These are phyloP conservation scores for Pseudachorutes palmiensis DNA, from an alignment of 1,140 invertebrate species.

Conservation along the genomic window DNA sequence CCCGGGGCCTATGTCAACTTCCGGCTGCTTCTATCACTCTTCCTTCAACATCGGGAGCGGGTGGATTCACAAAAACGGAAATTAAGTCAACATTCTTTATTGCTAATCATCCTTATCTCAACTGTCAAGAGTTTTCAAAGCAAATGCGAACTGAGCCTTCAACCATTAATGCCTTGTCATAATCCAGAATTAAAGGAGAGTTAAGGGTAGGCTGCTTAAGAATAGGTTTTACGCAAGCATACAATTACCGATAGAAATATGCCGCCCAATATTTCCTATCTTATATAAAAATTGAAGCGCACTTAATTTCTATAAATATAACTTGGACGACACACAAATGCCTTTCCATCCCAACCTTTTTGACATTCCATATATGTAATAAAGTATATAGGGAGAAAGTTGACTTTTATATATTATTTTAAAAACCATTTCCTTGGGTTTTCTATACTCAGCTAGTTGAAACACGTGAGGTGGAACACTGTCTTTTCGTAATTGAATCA, in stretches of 20 bases:
- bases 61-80: slow-evolving; percentile 12
- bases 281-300: neutral
- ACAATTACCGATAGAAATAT: neutral
- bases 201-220: neutral
- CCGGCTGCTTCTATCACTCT: slow-evolving; percentile 11
- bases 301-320: too few species aligned
- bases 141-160: neutral
- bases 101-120: slow-evolving; percentile 22
- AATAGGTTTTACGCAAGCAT: neutral
- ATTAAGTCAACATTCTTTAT: slow-evolving; percentile 25
- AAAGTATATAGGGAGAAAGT: too few species aligned
- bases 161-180: neutral
- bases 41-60: neutral
- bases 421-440: too few species aligned
- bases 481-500: too few species aligned
- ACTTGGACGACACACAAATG: too few species aligned
- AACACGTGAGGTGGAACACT: too few species aligned
- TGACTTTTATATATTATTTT: too few species aligned
- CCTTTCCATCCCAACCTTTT: too few species aligned
- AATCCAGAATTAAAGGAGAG: neutral
- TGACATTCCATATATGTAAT: too few species aligned
- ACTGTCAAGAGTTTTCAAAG: neutral
- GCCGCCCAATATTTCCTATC: neutral
- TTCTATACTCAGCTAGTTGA: too few species aligned
- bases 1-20: slow-evolving; percentile 12